phyloP scores from a whole-genome alignment of 2,888 invertebrate species.

The Pedicia rivosa region DNA sequence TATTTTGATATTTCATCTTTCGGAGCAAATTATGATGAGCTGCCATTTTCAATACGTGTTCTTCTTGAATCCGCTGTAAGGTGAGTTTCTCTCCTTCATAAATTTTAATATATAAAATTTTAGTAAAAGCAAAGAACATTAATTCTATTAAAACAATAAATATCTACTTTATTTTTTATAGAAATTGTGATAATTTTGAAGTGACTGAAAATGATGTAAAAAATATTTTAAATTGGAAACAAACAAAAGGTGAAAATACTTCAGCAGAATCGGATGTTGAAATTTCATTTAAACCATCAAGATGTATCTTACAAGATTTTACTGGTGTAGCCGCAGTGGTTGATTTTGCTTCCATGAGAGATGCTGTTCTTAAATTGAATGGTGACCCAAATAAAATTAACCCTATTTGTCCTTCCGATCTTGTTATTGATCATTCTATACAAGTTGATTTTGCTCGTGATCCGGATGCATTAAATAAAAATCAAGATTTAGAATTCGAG shows the following conservation, averaged over 20 bases:
- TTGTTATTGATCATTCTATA: slow-evolving; percentile 96
- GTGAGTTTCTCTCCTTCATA: no score
- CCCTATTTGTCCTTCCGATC: slow-evolving; percentile 91
- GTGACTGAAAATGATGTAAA: slow-evolving; percentile 72
- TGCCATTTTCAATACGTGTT: slow-evolving; percentile 86
- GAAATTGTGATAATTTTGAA: slow-evolving; percentile 94
- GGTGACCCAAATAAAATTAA: slow-evolving; percentile 90
- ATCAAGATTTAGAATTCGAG: slow-evolving; percentile 88
- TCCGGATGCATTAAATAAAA: slow-evolving; percentile 67
- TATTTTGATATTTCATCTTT: slow-evolving; percentile 58
- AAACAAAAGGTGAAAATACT: slow-evolving; percentile 23
- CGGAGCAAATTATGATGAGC: slow-evolving; percentile 59
- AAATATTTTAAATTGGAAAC: slow-evolving; percentile 78
- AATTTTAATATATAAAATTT: no score
- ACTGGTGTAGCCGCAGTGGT: slow-evolving; percentile 98
- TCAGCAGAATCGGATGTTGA: slow-evolving; percentile 46
- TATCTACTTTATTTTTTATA: no score
- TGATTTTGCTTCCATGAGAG: slow-evolving; percentile 97
- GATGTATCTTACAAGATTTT: slow-evolving; percentile 89
- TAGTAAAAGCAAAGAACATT: no score
- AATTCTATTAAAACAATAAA: no score
- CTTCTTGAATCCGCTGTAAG: slow-evolving; percentile 87
- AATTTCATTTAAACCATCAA: slow-evolving; percentile 89
- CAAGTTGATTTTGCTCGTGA: slow-evolving; percentile 84
- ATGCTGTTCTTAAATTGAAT: slow-evolving; percentile 72